Conservation (phyloP, 2,797 vertebrate species). For the Poecilia gillii region DNA sequence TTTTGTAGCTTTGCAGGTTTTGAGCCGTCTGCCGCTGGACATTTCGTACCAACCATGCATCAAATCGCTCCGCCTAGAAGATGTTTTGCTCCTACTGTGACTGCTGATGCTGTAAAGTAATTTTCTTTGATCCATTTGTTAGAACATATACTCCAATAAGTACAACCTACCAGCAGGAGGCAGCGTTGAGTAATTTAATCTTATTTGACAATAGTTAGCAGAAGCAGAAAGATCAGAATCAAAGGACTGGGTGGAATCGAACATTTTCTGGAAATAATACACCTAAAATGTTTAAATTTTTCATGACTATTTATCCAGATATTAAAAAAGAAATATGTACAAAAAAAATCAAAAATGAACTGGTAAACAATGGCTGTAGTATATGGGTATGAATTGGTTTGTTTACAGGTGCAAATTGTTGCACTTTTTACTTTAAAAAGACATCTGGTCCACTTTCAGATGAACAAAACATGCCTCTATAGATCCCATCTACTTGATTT, state of each 20-base stretch:
- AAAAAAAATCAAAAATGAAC: background rate
- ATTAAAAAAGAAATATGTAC: background rate
- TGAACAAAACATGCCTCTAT: background rate
- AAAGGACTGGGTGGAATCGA: background rate
- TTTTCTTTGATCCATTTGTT: background rate
- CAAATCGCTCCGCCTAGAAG: background rate
- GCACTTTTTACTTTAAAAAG: background rate
- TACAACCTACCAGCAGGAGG: background rate
- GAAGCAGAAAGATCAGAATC: background rate
- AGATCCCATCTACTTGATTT: background rate
- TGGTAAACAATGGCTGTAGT: background rate
- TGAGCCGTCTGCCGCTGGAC: background rate
- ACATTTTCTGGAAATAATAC: background rate
- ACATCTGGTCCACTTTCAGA: background rate
- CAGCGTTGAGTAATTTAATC: background rate
- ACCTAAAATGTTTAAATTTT: background rate
- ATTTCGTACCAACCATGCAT: background rate
- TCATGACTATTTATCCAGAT: background rate
- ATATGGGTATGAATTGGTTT: background rate
- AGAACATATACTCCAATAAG: background rate
- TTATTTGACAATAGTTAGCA: background rate
- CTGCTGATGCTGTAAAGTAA: conserved; percentile 1
- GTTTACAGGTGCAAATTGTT: background rate
- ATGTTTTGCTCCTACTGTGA: background rate
- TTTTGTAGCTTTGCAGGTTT: background rate